These are phyloP conservation scores for Dreissena rostriformis DNA, from an alignment of 1,140 invertebrate genomes.

Conservation along the genomic window DNA sequence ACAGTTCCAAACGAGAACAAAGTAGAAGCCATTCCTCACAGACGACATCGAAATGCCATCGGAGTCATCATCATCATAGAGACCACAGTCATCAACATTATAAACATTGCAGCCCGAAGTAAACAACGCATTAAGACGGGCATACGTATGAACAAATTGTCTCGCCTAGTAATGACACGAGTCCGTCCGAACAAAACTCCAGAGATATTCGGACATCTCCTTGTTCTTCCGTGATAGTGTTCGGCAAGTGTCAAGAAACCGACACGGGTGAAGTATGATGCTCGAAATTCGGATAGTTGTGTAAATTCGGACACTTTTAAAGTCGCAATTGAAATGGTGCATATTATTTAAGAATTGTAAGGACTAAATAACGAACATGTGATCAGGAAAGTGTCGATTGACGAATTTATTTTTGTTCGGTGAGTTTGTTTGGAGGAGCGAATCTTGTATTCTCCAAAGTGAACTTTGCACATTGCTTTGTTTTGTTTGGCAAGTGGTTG, in stretches of 20 bases:
- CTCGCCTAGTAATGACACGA: constrained; percentile 49
- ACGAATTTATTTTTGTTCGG: not conserved
- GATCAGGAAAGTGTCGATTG: not conserved
- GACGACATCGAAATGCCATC: constrained; percentile 9
- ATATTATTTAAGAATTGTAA: not conserved
- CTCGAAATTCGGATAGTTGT: constrained; percentile 3
- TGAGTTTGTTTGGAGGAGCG: not conserved
- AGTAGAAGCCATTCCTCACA: constrained; percentile 2
- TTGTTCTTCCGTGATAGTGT: constrained; percentile 64
- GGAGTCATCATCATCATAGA: constrained; percentile 42
- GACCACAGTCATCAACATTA: constrained; percentile 27
- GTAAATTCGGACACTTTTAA: not conserved
- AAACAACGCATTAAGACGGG: constrained; percentile 64
- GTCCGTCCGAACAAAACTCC: constrained; percentile 3
- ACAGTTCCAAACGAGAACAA: constrained; percentile 31
- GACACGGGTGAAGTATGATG: constrained; percentile 69
- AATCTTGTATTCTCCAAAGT: no score
- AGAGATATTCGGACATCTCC: constrained; percentile 44
- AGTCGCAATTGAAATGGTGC: not conserved
- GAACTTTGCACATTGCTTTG: no score
- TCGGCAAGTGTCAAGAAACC: constrained; percentile 61
- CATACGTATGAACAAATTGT: constrained; percentile 69
- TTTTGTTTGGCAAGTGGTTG: no score
- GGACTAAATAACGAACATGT: not conserved
- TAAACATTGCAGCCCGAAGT: constrained; percentile 39